Conservation (phyloP, 2,113 vertebrate genomes). For the Hemiscyllium ocellatum region DNA sequence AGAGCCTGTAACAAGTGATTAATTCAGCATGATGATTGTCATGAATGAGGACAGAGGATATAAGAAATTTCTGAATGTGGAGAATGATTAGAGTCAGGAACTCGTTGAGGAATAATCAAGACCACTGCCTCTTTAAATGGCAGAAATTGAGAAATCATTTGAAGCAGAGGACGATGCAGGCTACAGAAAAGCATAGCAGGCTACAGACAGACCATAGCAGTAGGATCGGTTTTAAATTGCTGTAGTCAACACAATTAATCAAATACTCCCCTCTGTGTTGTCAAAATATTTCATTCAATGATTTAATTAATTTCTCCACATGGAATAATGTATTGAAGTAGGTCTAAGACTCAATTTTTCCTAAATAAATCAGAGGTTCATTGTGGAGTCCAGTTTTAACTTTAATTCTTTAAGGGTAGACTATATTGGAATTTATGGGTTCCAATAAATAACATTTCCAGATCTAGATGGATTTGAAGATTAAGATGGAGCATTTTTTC, state of each 20-base stretch:
- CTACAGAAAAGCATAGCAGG: not conserved
- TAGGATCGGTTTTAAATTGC: not conserved
- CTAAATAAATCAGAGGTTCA: not conserved
- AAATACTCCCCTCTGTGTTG: not conserved
- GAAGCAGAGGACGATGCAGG: not conserved
- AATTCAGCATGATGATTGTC: not conserved
- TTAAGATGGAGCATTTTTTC: not conserved
- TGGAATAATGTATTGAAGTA: not conserved
- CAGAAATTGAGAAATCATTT: not conserved
- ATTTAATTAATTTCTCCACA: not conserved
- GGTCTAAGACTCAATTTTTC: not conserved
- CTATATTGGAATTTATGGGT: not conserved
- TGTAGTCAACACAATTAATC: not conserved
- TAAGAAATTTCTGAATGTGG: not conserved
- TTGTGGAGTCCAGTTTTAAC: not conserved
- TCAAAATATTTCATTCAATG: not conserved
- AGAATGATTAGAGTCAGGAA: not conserved
- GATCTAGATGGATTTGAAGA: not conserved
- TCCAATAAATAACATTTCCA: not conserved
- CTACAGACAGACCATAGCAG: not conserved
- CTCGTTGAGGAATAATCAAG: not conserved
- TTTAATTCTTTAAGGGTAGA: not conserved
- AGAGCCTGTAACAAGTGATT: not conserved
- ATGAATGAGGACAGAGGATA: constrained; percentile 11
- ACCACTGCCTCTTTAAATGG: not conserved